A percentile compares a stretch with the other conserved stretches of the same genome.
phyloP scores from a whole-genome alignment of 2,113 vertebrate species.

The Vicugna pacos region DNA sequence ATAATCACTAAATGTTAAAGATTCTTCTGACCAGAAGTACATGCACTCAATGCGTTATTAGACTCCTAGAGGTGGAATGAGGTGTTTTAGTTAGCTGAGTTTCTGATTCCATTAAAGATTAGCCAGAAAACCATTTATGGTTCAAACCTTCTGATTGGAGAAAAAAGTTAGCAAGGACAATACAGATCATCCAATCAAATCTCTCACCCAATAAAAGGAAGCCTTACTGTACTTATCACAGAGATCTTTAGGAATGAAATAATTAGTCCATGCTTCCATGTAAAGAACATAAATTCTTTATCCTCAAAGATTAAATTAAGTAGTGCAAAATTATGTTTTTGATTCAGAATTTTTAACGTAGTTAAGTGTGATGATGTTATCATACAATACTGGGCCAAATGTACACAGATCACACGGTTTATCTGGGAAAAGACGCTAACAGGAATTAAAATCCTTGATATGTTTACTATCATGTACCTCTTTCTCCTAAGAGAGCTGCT shows the following conservation, averaged over 20 bases:
- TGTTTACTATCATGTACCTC: neutral
- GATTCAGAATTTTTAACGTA: neutral
- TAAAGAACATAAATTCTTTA: neutral
- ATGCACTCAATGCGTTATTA: neutral
- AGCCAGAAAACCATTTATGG: slow-evolving; percentile 1
- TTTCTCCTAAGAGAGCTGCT: slow-evolving; percentile 10
- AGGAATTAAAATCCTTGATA: neutral
- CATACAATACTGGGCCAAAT: neutral
- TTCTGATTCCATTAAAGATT: slow-evolving; percentile 4
- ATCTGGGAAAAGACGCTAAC: neutral
- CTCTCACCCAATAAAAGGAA: neutral
- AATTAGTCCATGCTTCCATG: neutral
- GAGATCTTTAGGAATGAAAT: neutral
- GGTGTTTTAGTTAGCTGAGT: slow-evolving; percentile 22
- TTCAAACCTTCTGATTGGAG: neutral
- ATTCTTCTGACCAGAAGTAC: slow-evolving; percentile 7
- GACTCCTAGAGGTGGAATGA: neutral
- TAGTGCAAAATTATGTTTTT: neutral
- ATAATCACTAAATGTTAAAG: neutral
- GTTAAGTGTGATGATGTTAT: neutral
- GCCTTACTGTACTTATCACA: neutral
- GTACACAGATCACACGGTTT: neutral
- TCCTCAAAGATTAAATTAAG: neutral
- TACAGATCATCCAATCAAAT: neutral
- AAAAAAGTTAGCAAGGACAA: neutral